Base-by-base conservation (phyloP, 2,888 invertebrate genomes). In the Yponomeuta plumbellus region DNA sequence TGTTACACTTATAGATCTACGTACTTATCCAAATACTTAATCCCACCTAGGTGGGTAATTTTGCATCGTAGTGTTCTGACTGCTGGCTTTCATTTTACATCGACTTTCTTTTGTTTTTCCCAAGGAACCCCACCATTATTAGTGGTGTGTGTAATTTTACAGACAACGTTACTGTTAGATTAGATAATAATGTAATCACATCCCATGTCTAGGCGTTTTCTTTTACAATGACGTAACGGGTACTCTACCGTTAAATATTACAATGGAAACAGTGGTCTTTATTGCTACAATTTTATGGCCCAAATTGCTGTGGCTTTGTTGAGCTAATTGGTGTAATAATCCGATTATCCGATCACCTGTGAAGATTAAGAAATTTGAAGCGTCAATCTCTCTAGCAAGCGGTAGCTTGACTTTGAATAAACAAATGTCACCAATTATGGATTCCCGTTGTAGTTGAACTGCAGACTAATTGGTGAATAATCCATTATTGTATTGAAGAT, bases 121-220 rank as follows among this genome's bases (percentile, higher is more conserved):
- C 44, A 52, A 52, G 44, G 44, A 52, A 52, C 44, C 17, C 2
- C 13, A 52, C 44, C 44, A 44, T 44, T 44, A 44, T 17, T 44
- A 44, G 44, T 44, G 44, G 17, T 17, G 44, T 44, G 44, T 52
- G 17, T 52, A 52, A 52, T 52, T 52, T 52, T 13, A 52, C 44
- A 52, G 44, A 52, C 10, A 52, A 5, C 17, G 44, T 52, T 52
- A 52, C 44, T 1, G 44, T 52, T 52, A 52, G 44, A 52, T 52
- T 52, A 52, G 44, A 52, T 52, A 52, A 52, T 52, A 52, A 52
- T 52, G 44, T 52, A 52, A 52, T 52, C 44, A 52, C 44, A 52
- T 52, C 44, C 44, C 44, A 52, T 13, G 44, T 52, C 44, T 52
- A 52, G 44, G 17, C 44, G 44, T 52, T 52, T 52, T 52, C 44